Percentiles rank a stretch among this genome's conserved stretches.
Evolutionary conservation across 2,888 invertebrate genomes (phyloP).

Genomic region (Phortica magna): DNA sequence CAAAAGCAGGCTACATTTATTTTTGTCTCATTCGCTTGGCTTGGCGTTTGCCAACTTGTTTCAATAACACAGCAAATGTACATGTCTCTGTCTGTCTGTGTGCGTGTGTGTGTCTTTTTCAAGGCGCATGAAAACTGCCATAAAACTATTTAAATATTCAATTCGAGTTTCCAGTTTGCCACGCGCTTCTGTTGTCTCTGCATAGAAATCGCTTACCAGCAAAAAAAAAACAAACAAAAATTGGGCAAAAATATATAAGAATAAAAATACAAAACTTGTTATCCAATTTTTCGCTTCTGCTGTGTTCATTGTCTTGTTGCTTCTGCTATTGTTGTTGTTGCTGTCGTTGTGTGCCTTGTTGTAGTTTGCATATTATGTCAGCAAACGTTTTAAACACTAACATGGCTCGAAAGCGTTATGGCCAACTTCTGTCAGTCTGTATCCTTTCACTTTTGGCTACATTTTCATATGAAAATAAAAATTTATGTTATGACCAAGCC

Average conservation of each 20-base stretch:
- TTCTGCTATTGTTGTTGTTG: background rate
- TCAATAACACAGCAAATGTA: background rate
- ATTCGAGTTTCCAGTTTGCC: conserved; percentile 21
- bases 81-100: background rate
- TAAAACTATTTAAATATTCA: conserved; percentile 36
- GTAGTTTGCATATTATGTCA: conserved; percentile 36
- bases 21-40: background rate
- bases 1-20: too few species aligned
- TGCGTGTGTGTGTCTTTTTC: background rate
- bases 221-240: background rate
- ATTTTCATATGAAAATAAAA: conserved; percentile 48
- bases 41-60: background rate
- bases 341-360: background rate
- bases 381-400: conserved; percentile 31
- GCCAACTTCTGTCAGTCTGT: background rate
- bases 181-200: background rate
- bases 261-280: background rate
- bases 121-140: conserved; percentile 25
- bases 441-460: conserved; percentile 30
- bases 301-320: background rate
- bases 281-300: conserved; percentile 4
- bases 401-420: conserved; percentile 28
- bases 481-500: conserved; percentile 47
- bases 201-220: background rate
- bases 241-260: background rate